Evolutionary conservation across 2,797 vertebrate species (phyloP).

Genomic region (Spatula clypeata): DNA sequence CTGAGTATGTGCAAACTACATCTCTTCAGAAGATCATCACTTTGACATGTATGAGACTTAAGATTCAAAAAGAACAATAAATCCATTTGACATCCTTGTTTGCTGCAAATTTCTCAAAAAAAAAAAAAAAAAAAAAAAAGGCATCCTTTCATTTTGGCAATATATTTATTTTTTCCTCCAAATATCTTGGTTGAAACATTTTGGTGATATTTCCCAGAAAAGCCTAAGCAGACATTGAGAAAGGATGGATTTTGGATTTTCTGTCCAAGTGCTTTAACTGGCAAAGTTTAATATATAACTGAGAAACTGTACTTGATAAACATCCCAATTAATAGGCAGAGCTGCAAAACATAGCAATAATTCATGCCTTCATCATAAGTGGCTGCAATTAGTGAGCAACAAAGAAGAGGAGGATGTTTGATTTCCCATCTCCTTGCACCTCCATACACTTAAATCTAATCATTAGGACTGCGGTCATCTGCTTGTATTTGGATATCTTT

Average conservation of each 20-base stretch:
- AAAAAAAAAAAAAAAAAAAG: not conserved
- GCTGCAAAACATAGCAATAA: not conserved
- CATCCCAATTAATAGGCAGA: not conserved
- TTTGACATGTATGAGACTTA: not conserved
- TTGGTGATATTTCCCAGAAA: not conserved
- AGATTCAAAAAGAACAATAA: not conserved
- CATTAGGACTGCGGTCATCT: not conserved
- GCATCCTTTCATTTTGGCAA: not conserved
- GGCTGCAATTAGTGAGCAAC: not conserved
- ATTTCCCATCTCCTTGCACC: not conserved
- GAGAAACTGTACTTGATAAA: not conserved
- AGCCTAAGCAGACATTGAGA: not conserved
- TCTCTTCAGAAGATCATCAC: not conserved
- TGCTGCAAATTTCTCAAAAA: not conserved
- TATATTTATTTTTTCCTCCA: not conserved
- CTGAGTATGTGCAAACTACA: not conserved
- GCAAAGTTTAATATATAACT: not conserved
- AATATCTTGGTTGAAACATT: not conserved
- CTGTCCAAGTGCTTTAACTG: not conserved
- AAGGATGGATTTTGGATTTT: not conserved
- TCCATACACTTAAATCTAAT: not conserved
- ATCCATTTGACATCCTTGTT: not conserved
- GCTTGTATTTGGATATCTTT: fast-evolving
- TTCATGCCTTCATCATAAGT: not conserved
- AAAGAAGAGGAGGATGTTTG: not conserved